Percentiles rank a stretch among this genome's conserved stretches.
These are phyloP conservation scores for Heliconius melpomene DNA, from an alignment of 1,140 invertebrate species.

Conservation along the genomic window DNA sequence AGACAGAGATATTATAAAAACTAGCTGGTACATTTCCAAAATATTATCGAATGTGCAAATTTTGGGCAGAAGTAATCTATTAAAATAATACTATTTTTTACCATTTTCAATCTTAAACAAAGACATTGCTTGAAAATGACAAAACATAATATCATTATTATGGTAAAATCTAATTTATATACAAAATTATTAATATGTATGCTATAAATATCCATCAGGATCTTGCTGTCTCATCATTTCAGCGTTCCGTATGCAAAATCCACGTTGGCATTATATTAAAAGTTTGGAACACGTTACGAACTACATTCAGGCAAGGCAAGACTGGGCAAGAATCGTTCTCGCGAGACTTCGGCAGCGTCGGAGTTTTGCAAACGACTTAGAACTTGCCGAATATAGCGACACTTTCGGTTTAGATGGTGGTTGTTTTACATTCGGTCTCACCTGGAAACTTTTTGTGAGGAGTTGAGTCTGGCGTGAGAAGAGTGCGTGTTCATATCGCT, in stretches of 20 bases:
- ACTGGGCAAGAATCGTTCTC: constrained; percentile 43
- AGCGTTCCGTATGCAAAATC: constrained; percentile 37
- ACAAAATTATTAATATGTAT: too few relatives aligned
- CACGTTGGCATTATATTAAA: constrained; percentile 43
- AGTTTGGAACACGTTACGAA: constrained; percentile 43
- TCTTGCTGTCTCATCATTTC: constrained; percentile 16
- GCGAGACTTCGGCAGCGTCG: constrained; percentile 42
- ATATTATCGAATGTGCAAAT: too few relatives aligned
- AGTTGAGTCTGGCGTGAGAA: not conserved
- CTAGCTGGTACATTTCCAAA: too few relatives aligned
- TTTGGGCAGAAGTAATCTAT: too few relatives aligned
- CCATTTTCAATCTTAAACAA: too few relatives aligned
- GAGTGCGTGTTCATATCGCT: constrained; percentile 22
- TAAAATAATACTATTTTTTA: too few relatives aligned
- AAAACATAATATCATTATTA: too few relatives aligned
- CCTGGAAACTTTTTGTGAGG: constrained; percentile 34
- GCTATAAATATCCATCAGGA: not conserved
- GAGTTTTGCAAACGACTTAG: constrained; percentile 53
- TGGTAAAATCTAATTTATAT: too few relatives aligned
- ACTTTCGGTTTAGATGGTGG: constrained; percentile 43
- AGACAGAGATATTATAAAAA: too few relatives aligned
- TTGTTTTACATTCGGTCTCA: constrained; percentile 45
- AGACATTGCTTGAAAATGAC: too few relatives aligned
- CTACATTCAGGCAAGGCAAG: constrained; percentile 27
- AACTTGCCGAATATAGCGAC: constrained; percentile 45